phyloP scores from a whole-genome alignment of 2,888 invertebrate genomes.

The Chirona hameri region DNA sequence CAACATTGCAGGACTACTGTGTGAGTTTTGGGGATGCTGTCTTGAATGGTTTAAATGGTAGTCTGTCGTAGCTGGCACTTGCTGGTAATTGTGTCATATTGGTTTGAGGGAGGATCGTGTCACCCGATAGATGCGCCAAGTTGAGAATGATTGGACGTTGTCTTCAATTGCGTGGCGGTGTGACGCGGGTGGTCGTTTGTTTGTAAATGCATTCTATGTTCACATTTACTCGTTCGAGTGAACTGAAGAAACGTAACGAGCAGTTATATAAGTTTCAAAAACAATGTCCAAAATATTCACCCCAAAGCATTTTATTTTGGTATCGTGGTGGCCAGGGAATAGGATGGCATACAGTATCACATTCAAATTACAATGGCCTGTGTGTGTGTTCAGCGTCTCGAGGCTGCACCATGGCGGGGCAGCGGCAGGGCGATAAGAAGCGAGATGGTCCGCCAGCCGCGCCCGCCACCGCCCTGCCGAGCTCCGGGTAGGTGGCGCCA shows the following conservation, averaged over 20 bases:
- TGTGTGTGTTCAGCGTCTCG: background rate
- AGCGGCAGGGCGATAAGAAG: background rate
- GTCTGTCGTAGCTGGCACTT: slow-evolving; percentile 47
- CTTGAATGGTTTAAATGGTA: slow-evolving; percentile 40
- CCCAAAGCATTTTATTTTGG: no score
- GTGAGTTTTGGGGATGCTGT: slow-evolving; percentile 36
- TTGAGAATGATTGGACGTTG: no score
- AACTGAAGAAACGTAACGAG: no score
- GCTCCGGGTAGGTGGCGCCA: background rate
- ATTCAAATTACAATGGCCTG: background rate
- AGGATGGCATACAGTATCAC: background rate
- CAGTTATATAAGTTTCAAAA: no score
- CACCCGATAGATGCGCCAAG: background rate
- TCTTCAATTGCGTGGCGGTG: no score
- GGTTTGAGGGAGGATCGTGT: background rate
- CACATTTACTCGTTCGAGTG: no score
- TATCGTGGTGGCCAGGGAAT: background rate
- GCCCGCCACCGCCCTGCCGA: background rate
- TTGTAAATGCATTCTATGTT: no score
- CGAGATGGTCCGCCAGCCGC: background rate
- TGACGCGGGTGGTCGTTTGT: no score
- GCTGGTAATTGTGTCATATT: slow-evolving; percentile 50
- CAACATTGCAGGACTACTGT: background rate
- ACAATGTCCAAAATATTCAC: no score
- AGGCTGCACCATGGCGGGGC: background rate